phyloP scores from a whole-genome alignment of 2,113 vertebrate genomes.

The Petaurus breviceps region DNA sequence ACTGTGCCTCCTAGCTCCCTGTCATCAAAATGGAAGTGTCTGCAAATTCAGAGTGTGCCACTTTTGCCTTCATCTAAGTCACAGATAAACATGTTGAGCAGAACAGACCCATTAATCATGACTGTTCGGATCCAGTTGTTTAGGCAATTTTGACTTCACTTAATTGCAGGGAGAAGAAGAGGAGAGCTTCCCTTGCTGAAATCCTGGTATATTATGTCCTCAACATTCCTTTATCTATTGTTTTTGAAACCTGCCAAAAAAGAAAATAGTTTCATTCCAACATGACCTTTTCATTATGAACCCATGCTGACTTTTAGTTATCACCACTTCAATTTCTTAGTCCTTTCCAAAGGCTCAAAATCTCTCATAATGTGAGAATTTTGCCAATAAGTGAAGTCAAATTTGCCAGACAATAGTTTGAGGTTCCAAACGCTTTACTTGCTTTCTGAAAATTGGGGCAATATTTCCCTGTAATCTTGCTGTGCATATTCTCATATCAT shows the following conservation, averaged over 20 bases:
- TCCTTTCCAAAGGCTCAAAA: neutral
- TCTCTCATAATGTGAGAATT: neutral
- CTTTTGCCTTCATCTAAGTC: neutral
- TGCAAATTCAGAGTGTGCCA: neutral
- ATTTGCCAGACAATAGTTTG: neutral
- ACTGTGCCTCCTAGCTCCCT: neutral
- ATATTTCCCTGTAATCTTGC: neutral
- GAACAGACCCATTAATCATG: neutral
- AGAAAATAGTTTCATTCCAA: neutral
- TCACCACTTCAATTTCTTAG: neutral
- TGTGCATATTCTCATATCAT: neutral
- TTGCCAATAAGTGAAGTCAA: neutral
- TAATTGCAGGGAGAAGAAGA: neutral
- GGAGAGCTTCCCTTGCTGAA: neutral
- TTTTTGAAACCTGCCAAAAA: neutral
- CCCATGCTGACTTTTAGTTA: neutral
- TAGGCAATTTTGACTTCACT: neutral
- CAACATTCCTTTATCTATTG: neutral
- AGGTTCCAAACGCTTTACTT: neutral
- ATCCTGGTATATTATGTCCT: neutral
- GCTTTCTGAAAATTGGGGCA: neutral
- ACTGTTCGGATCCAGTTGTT: neutral
- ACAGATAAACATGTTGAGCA: neutral
- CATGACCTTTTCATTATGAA: neutral
- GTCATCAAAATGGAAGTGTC: neutral